Base-by-base conservation (phyloP, 2,888 invertebrate genomes). In the Digitonthophagus gazella region DNA sequence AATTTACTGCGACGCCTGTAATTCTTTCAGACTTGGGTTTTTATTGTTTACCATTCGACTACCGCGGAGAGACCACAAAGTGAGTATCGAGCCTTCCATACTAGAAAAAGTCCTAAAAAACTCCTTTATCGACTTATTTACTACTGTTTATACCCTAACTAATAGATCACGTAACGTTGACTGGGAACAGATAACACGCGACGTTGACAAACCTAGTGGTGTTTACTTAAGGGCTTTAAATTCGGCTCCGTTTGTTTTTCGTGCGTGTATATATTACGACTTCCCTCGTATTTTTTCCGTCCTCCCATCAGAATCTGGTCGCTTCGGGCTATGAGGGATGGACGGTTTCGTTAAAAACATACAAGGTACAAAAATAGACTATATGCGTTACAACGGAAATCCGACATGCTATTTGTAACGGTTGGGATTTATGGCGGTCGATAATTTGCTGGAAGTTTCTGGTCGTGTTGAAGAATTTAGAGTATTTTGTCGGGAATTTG, bases 171-270 rank as follows among this genome's bases (percentile, higher is more conserved):
- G 28, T 44, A 44, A 44, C 28, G 11, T 6, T 11, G 3, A 5
- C 28, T 5, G 61, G 28, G 20, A 67, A 58, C 67, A 67, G 67
- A 67, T 58, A 61, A 19, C 15, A 61, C 61, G 16, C 28, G 28
- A 44, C 67, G 67, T 58, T 67, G 67, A 67, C 67, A 67, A 67
- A 67, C 67, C 58, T 61, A 67, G 28, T 58, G 58, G 44, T 58
- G 67, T 67, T 67, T 67, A 67, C 44, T 28, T 54, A 18, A 44
- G 28, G 15, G 58, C 44, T 67, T 67, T 67, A 67, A 67, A 58
- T 61, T 22, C 28, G 28, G 67, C 61, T 67, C 58, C 58, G 58
- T 67, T 67, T 58, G 58, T 67, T 44, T 67, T 67, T 67, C 67
- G 44, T 61, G 58, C 58, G 54, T 67, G 67, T 67, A 54, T 67